A percentile compares a stretch with the other conserved stretches of the same genome.
Evolutionary conservation across 2,888 invertebrate species (phyloP).

Genomic region (Scotopteryx bipunctaria): DNA sequence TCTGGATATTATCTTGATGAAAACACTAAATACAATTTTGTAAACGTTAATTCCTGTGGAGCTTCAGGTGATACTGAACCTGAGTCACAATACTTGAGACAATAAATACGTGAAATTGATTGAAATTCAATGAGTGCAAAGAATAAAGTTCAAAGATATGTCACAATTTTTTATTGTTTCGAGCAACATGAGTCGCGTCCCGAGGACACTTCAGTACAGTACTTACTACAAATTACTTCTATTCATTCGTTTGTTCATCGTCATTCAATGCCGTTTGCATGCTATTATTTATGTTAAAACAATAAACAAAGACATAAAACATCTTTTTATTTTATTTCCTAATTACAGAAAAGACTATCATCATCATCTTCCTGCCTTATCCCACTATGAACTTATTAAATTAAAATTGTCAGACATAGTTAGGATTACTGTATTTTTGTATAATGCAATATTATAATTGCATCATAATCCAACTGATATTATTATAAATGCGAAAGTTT

Average conservation of each 20-base stretch:
- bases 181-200: slow-evolving; percentile 38
- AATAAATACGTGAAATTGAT: slow-evolving; percentile 50
- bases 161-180: slow-evolving; percentile 54
- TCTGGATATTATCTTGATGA: background rate
- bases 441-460: too few relatives aligned
- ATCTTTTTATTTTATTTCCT: too few relatives aligned
- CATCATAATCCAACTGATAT: too few relatives aligned
- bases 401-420: too few relatives aligned
- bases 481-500: too few relatives aligned
- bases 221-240: background rate
- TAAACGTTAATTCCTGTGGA: slow-evolving; percentile 10
- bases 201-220: slow-evolving; percentile 8
- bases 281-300: background rate
- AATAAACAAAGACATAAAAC: background rate
- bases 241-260: slow-evolving; percentile 6
- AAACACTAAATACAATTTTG: background rate
- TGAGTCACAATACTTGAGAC: slow-evolving; percentile 35
- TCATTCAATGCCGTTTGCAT: slow-evolving; percentile 6
- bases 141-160: slow-evolving; percentile 48
- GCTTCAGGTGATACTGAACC: slow-evolving; percentile 40
- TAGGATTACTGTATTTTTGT: too few relatives aligned
- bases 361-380: background rate
- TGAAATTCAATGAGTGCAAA: slow-evolving; percentile 49
- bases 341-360: too few relatives aligned
- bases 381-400: too few relatives aligned